Evolutionary conservation across 2,888 invertebrate genomes (phyloP).

Genomic region (Bimastos eiseni): DNA sequence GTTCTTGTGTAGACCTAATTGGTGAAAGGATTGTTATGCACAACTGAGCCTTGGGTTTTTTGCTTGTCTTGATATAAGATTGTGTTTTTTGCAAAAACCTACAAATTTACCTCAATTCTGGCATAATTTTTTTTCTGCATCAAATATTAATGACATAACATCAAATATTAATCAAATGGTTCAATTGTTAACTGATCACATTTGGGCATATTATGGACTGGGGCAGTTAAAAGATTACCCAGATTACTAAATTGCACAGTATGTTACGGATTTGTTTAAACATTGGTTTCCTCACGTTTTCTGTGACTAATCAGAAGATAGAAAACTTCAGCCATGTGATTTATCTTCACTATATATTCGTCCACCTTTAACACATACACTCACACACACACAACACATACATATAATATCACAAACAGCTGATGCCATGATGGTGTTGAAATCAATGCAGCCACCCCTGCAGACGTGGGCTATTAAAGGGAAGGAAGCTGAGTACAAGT

Average conservation of each 20-base stretch:
- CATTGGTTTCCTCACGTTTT: not conserved
- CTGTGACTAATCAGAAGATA: not conserved
- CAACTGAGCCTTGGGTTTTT: no score
- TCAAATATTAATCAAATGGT: no score
- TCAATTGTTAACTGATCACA: no score
- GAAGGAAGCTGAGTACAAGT: not conserved
- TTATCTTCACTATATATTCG: not conserved
- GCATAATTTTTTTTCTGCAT: no score
- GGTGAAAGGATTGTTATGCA: no score
- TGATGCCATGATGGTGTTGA: not conserved
- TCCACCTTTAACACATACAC: not conserved
- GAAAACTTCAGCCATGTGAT: not conserved
- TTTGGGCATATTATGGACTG: not conserved
- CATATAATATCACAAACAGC: not conserved
- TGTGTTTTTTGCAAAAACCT: no score
- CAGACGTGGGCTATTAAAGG: not conserved
- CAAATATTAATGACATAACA: no score
- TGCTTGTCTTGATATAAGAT: no score
- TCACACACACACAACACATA: not conserved
- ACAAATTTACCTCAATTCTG: no score
- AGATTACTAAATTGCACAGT: not conserved
- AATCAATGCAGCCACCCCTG: not conserved
- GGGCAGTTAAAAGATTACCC: not conserved
- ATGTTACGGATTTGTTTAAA: not conserved
- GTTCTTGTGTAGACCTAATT: no score